Conservation (phyloP, 2,113 vertebrate genomes). For the Ictalurus punctatus region DNA sequence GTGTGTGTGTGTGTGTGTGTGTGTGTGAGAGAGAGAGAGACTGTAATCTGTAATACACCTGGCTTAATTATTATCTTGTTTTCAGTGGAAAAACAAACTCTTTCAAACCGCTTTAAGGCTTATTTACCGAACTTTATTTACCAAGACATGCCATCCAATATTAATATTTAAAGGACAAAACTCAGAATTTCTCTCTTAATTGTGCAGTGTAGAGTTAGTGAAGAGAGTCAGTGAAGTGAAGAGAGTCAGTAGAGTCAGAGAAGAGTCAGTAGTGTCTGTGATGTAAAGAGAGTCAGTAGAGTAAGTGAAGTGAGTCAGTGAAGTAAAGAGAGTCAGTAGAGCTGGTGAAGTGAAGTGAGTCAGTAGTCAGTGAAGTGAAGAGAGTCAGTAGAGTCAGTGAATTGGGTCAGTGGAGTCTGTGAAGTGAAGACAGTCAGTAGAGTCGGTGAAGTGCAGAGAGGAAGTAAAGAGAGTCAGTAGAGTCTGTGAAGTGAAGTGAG, state of each 20-base stretch:
- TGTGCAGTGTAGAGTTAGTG: background rate
- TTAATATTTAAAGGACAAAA: too few relatives aligned
- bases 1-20: background rate
- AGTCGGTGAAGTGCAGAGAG: background rate
- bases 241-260: background rate
- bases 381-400: too few relatives aligned
- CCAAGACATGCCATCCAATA: too few relatives aligned
- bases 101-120: background rate
- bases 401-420: background rate
- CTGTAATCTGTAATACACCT: background rate
- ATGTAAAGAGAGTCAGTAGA: background rate
- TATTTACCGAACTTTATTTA: too few relatives aligned
- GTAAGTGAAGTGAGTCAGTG: background rate
- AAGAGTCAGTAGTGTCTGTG: background rate
- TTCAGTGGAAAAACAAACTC: background rate
- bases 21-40: background rate
- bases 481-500: too few relatives aligned
- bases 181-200: too few relatives aligned
- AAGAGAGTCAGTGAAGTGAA: background rate
- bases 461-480: background rate
- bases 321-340: background rate
- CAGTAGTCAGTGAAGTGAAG: background rate
- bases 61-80: background rate
- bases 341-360: background rate
- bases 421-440: too few relatives aligned